Conservation (phyloP, 2,113 vertebrate genomes). For the Dicerorhinus sumatrensis region DNA sequence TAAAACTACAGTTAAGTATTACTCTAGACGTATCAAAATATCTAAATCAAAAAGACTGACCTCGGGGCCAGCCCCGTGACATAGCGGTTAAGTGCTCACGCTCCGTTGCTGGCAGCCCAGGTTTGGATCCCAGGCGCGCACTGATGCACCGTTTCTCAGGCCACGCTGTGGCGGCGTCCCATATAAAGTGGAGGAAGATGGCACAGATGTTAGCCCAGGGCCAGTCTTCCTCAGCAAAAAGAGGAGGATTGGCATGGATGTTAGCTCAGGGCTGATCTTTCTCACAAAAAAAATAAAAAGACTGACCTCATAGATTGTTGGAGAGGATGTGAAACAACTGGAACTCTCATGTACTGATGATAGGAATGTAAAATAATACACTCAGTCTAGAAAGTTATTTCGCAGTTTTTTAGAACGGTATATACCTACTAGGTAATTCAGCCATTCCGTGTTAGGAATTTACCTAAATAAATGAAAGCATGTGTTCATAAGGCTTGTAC, state of each 20-base stretch:
- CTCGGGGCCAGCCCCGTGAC: no score
- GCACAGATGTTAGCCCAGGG: no score
- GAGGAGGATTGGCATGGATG: no score
- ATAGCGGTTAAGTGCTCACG: no score
- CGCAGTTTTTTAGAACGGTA: not conserved
- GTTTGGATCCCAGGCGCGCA: no score
- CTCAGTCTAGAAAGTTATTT: not conserved
- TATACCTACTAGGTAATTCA: not conserved
- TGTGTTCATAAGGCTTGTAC: not conserved
- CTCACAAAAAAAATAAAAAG: not conserved
- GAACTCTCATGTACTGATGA: not conserved
- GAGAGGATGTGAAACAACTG: not conserved
- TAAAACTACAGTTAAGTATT: not conserved
- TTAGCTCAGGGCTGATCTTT: no score
- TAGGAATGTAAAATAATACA: not conserved
- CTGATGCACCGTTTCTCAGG: no score
- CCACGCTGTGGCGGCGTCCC: no score
- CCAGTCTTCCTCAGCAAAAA: no score
- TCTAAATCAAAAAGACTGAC: not conserved
- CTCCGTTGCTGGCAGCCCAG: no score
- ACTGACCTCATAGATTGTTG: not conserved
- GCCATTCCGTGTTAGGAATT: not conserved
- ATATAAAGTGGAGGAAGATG: no score
- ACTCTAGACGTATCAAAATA: not conserved
- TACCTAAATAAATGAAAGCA: not conserved